Conservation (phyloP, 2,797 vertebrate genomes). For the Labeo calbasu region DNA sequence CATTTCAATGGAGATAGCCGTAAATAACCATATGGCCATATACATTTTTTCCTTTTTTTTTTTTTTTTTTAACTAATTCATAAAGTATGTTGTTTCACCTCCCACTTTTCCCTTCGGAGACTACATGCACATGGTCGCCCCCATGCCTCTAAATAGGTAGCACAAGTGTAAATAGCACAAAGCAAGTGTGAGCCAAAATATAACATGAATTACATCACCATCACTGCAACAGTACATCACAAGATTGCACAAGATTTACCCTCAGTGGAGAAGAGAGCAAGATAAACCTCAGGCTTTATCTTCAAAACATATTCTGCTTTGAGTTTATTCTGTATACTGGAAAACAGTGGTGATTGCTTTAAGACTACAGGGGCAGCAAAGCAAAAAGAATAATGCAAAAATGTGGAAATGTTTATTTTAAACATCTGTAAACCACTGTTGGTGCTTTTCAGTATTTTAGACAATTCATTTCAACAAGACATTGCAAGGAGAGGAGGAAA, state of each 20-base stretch:
- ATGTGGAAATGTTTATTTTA: neutral
- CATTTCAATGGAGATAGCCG: neutral
- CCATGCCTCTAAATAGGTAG: constrained; percentile 8
- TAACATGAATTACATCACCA: constrained; percentile 23
- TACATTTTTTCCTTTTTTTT: neutral
- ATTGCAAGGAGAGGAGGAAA: neutral
- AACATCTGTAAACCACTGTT: neutral
- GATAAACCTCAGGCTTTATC: constrained; percentile 17
- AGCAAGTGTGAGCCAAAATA: constrained; percentile 28
- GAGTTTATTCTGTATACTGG: constrained; percentile 2
- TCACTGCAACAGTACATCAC: constrained; percentile 8
- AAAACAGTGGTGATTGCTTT: neutral
- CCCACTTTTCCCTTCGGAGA: neutral
- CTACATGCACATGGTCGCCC: neutral
- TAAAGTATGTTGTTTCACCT: neutral
- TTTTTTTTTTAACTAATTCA: neutral
- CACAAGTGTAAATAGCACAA: constrained; percentile 17
- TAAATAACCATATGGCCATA: neutral
- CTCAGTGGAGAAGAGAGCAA: constrained; percentile 2
- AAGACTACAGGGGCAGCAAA: neutral
- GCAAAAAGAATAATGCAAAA: neutral
- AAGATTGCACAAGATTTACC: constrained; percentile 21
- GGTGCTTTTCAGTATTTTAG: neutral
- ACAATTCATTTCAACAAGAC: neutral
- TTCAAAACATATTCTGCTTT: constrained; percentile 22